These are phyloP conservation scores for Yasuhikotakia modesta DNA, from an alignment of 2,797 vertebrate genomes.

Conservation along the genomic window DNA sequence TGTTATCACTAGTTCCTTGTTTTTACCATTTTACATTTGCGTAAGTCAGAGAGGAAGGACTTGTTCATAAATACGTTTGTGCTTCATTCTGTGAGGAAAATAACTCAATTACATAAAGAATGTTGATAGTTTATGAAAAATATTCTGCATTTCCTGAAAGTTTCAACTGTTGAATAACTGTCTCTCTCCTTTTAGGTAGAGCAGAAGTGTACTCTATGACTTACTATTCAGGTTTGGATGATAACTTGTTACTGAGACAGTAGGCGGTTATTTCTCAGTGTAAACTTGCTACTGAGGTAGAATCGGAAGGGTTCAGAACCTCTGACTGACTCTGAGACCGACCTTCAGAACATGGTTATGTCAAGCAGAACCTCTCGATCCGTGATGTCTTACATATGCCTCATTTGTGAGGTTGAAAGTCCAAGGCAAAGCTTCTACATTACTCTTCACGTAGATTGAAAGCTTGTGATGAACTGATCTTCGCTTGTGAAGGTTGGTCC, in stretches of 20 bases:
- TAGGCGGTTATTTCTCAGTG: conserved; percentile 15
- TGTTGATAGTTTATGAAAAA: conserved; percentile 3
- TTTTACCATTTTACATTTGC: conserved; percentile 14
- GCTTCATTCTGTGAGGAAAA: conserved; percentile 1
- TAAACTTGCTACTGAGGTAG: conserved; percentile 40
- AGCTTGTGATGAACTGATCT: conserved; percentile 36
- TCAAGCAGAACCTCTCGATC: conserved; percentile 34
- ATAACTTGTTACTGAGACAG: conserved; percentile 7
- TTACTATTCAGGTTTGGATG: conserved; percentile 23
- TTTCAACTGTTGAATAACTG: background rate
- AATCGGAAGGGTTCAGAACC: conserved; percentile 34
- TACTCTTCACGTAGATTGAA: conserved; percentile 37
- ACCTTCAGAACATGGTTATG: conserved; percentile 35
- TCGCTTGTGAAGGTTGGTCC: conserved; percentile 36
- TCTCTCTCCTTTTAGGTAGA: background rate
- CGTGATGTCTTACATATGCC: conserved; percentile 23
- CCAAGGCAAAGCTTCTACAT: conserved; percentile 41
- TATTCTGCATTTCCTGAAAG: background rate
- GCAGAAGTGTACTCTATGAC: background rate
- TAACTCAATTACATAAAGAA: background rate
- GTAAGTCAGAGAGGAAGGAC: conserved; percentile 2
- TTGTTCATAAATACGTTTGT: no score
- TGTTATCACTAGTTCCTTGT: conserved; percentile 18
- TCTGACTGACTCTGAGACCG: conserved; percentile 32
- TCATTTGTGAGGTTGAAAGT: conserved; percentile 49